Percentiles rank a stretch among this genome's conserved stretches.
Evolutionary conservation across 2,888 invertebrate genomes (phyloP).

Genomic region (Sminthurinus aureus): DNA sequence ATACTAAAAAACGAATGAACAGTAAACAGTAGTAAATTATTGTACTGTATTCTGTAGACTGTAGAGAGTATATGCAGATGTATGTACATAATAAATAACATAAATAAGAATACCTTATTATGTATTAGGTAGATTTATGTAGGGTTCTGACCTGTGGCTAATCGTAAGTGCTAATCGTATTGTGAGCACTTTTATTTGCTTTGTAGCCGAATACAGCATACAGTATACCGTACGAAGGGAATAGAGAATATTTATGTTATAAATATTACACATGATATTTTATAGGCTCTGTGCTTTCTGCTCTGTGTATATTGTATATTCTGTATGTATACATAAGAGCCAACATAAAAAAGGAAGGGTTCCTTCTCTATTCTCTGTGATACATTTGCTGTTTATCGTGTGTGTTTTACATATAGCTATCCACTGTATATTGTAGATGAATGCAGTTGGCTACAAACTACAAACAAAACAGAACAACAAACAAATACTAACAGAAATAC

Average conservation of each 20-base stretch:
- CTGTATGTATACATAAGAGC: background rate
- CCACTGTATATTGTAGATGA: too few relatives aligned
- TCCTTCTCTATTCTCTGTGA: background rate
- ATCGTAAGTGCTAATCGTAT: constrained; percentile 27
- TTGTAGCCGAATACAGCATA: background rate
- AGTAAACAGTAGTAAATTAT: background rate
- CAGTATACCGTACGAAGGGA: background rate
- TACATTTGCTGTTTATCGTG: background rate
- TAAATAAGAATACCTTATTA: background rate
- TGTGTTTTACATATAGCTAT: too few relatives aligned
- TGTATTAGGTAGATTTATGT: constrained; percentile 5
- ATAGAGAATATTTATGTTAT: background rate
- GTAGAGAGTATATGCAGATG: too few relatives aligned
- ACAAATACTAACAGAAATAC: background rate
- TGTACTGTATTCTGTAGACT: too few relatives aligned
- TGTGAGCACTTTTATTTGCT: constrained; percentile 28
- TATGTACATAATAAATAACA: background rate
- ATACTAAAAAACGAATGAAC: constrained; percentile 10
- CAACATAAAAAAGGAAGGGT: background rate
- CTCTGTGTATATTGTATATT: too few relatives aligned
- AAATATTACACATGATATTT: background rate
- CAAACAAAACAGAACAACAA: background rate
- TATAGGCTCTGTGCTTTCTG: background rate
- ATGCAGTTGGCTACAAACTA: background rate
- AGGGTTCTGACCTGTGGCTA: constrained; percentile 38